Evolutionary conservation across 2,113 vertebrate species (phyloP), one percentile per base, ranked within the genome.

Genomic region (Mastomys natalensis): DNA sequence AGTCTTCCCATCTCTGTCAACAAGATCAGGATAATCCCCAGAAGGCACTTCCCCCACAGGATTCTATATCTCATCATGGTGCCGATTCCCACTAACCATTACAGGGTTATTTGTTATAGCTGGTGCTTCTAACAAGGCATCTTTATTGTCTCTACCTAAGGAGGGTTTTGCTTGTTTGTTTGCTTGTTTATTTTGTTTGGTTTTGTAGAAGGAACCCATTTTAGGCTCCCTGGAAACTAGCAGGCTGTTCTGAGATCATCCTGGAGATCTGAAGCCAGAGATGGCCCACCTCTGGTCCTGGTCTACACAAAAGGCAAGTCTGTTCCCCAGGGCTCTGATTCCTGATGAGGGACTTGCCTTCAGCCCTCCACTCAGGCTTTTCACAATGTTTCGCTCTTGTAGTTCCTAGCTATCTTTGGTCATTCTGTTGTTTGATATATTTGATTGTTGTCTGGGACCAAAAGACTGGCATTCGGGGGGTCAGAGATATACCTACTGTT

Each of bases 351-450:
- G 76, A 77, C 55, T 10, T 40, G 1, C 15, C 73, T 78, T 26
- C 5, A 1, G 48, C 15, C 21, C 40, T 66, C 24, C 0, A 1
- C 34, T 37, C 53, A 55, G 3, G 13, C 15, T 60, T 53, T 3
- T 60, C 40, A 17, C 45, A 0, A 13, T 19, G 60, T n/a, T 8
- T 19, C 0, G 0, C 0, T 6, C 17, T 66, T n/a, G 37, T 43
- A 15, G 70, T 37, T 22, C 53, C 10, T 11, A 26, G 74, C 60
- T 48, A 10, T 48, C 77, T 48, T 4, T 15, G 29, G 70, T 60
- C 55, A 53, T 48, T 29, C 85, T 10, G 3, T 0, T 8, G 22
- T 40, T 62, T 24, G 24, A 4, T 51, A 68, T 34, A 31, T 94
- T 43, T 70, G 82, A 66, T 92, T 29, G 12, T 64, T 48, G 66